phyloP scores from a whole-genome alignment of 2,888 invertebrate genomes.

The Hylaea fasciaria region DNA sequence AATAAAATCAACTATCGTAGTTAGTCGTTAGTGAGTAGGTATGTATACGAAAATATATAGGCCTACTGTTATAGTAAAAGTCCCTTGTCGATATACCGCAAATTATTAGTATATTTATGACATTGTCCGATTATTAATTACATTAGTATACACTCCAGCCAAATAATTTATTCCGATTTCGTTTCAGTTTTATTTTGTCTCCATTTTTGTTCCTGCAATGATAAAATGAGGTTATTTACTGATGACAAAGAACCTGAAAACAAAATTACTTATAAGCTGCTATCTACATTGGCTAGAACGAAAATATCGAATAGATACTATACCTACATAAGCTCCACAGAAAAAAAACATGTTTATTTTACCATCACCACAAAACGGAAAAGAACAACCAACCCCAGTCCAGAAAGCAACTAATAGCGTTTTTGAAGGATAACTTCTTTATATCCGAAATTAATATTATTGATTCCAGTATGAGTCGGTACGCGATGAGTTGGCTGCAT shows the following conservation, averaged over 20 bases:
- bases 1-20: slow-evolving; percentile 30
- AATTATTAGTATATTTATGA: slow-evolving; percentile 36
- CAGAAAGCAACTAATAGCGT: background rate
- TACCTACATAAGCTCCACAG: too few relatives aligned
- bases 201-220: slow-evolving; percentile 82
- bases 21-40: too few relatives aligned
- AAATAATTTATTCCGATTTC: slow-evolving; percentile 65
- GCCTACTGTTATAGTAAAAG: slow-evolving; percentile 47
- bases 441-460: too few relatives aligned
- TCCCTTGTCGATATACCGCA: slow-evolving; percentile 36
- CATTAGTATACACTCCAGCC: too few relatives aligned
- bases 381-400: too few relatives aligned
- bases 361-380: background rate
- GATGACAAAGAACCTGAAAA: background rate
- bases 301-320: too few relatives aligned
- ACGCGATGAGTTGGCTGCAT: too few relatives aligned
- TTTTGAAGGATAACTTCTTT: background rate
- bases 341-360: background rate
- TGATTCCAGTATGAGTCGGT: too few relatives aligned
- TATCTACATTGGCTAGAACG: slow-evolving; percentile 9
- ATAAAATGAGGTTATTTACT: slow-evolving; percentile 35
- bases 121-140: slow-evolving; percentile 10
- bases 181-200: slow-evolving; percentile 77
- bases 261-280: background rate
- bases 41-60: slow-evolving; percentile 63